phyloP scores from a whole-genome alignment of 2,888 invertebrate genomes.

The Gari tellinella region DNA sequence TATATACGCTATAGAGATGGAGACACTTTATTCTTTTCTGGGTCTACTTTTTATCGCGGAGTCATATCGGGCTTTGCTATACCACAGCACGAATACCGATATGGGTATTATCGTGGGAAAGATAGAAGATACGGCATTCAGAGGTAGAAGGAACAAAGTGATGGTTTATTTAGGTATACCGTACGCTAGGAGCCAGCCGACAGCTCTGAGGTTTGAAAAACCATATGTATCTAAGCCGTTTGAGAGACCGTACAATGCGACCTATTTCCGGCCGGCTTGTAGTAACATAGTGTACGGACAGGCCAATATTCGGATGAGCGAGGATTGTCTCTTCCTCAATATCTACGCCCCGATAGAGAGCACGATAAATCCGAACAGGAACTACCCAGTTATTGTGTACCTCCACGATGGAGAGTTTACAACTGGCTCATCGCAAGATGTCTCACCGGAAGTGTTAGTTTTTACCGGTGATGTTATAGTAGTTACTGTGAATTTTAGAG shows the following conservation, averaged over 20 bases:
- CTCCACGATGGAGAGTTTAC: slow-evolving; percentile 54
- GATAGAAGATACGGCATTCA: slow-evolving; percentile 31
- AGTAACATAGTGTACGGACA: slow-evolving; percentile 34
- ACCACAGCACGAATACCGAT: slow-evolving; percentile 12
- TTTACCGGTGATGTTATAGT: slow-evolving; percentile 37
- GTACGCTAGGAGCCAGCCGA: slow-evolving; percentile 32
- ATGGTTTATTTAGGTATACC: slow-evolving; percentile 52
- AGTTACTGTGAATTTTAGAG: slow-evolving; percentile 54
- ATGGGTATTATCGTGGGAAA: slow-evolving; percentile 46
- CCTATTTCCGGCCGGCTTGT: slow-evolving; percentile 42
- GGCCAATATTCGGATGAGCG: slow-evolving; percentile 25
- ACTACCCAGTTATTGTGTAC: slow-evolving; percentile 51
- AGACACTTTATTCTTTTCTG: too few species aligned
- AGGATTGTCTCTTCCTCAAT: slow-evolving; percentile 53
- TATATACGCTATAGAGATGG: too few species aligned
- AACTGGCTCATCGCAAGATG: slow-evolving; percentile 35
- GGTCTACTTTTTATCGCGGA: too few species aligned
- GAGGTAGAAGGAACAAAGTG: slow-evolving; percentile 13
- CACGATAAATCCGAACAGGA: slow-evolving; percentile 44
- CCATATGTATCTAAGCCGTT: slow-evolving; percentile 23
- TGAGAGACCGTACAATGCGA: slow-evolving; percentile 49
- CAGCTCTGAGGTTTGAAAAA: slow-evolving; percentile 34
- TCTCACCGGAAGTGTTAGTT: slow-evolving; percentile 44
- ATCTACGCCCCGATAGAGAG: slow-evolving; percentile 52
- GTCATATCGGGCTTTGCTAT: too few species aligned